These are phyloP conservation scores for Hippasteria phrygiana DNA, from an alignment of 53 echinoderm and acorn worm species.

Conservation along the genomic window DNA sequence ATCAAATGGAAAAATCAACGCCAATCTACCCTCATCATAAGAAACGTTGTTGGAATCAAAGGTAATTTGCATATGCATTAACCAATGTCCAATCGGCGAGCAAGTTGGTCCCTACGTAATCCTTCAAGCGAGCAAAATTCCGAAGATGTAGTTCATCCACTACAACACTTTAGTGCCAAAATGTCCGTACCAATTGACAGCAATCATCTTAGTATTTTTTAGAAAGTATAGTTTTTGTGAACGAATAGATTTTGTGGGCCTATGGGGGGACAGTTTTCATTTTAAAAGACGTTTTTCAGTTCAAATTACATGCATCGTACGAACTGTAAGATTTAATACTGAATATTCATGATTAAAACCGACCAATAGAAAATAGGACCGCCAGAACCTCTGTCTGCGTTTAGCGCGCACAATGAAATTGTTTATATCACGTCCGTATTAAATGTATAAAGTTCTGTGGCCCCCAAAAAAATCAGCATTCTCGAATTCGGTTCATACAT, in stretches of 20 bases:
- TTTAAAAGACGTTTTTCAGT: too few species aligned
- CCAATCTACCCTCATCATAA: neutral
- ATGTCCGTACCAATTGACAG: neutral
- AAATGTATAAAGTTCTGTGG: neutral
- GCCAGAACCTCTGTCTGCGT: neutral
- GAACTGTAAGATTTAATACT: neutral
- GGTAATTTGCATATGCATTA: neutral
- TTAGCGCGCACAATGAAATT: neutral
- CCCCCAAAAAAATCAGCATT: neutral
- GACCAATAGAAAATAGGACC: conserved; percentile 9
- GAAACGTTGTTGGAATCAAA: neutral
- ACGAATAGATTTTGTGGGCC: too few species aligned
- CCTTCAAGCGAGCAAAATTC: neutral
- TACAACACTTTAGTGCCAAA: neutral
- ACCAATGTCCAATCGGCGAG: neutral
- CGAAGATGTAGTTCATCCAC: neutral
- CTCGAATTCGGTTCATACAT: neutral
- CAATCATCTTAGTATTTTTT: too few species aligned
- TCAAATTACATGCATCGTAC: neutral
- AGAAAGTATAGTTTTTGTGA: too few species aligned
- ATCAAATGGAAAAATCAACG: neutral
- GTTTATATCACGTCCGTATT: conserved; percentile 38
- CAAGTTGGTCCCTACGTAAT: neutral
- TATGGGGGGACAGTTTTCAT: too few species aligned
- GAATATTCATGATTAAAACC: conserved; percentile 36